These are phyloP conservation scores for Drosophila sucinea DNA, from an alignment of 1,140 invertebrate species.

Conservation along the genomic window DNA sequence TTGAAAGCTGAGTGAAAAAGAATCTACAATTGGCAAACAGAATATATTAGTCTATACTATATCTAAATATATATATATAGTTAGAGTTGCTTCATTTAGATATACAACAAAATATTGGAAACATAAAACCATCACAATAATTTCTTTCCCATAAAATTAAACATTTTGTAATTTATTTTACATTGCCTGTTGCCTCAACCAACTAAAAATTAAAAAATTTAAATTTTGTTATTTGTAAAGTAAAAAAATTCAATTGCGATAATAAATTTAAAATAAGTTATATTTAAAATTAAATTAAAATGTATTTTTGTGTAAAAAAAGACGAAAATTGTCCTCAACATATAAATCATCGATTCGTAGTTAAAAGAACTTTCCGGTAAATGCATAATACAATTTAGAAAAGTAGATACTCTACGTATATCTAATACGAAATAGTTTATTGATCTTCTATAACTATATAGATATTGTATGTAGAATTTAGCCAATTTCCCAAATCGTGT, in stretches of 20 bases:
- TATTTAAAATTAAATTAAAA: slow-evolving; percentile 38
- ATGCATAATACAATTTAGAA: slow-evolving; percentile 21
- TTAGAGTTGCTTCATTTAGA: slow-evolving; percentile 55
- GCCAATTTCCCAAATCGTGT: slow-evolving; percentile 64
- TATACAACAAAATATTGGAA: slow-evolving; percentile 3
- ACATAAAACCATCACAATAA: slow-evolving; percentile 6
- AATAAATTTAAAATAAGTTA: slow-evolving; percentile 55
- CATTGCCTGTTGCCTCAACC: slow-evolving; percentile 49
- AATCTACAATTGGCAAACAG: slow-evolving; percentile 48
- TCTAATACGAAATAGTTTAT: slow-evolving; percentile 48
- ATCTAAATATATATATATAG: slow-evolving; percentile 36
- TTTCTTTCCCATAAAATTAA: slow-evolving; percentile 28
- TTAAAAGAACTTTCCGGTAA: slow-evolving; percentile 27
- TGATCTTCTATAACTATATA: slow-evolving; percentile 41
- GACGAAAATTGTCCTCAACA: slow-evolving; percentile 7
- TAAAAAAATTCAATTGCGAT: slow-evolving; percentile 51
- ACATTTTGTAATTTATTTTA: slow-evolving; percentile 66
- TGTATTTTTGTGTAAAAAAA: slow-evolving; percentile 37
- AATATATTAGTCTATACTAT: slow-evolving; percentile 48
- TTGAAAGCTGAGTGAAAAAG: slow-evolving; percentile 16
- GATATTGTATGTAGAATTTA: slow-evolving; percentile 60
- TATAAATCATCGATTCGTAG: slow-evolving; percentile 34
- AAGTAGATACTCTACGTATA: slow-evolving; percentile 42
- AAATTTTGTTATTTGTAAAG: slow-evolving; percentile 74
- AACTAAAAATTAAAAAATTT: slow-evolving; percentile 23